These are phyloP conservation scores for Notechis scutatus DNA, from an alignment of 2,113 vertebrate genomes.

Conservation along the genomic window DNA sequence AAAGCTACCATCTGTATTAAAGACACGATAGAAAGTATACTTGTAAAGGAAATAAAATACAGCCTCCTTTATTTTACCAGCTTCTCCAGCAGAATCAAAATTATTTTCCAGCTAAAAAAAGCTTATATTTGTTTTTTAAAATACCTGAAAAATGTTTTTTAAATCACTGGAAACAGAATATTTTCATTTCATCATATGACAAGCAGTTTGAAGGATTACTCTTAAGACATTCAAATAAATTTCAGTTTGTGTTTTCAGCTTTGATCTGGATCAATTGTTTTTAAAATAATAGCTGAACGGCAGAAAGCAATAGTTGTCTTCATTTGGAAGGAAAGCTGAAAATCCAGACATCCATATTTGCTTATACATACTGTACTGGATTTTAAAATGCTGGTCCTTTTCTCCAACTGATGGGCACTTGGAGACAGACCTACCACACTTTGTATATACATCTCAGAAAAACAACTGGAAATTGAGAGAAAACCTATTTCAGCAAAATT, in stretches of 20 bases:
- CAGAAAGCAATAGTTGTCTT: conserved; percentile 3
- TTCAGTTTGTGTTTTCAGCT: conserved; percentile 33
- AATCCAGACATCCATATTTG: not conserved
- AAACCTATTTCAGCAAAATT: not conserved
- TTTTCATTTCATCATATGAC: conserved; percentile 32
- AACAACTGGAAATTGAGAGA: not conserved
- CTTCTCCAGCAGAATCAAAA: conserved; percentile 35
- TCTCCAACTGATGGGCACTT: not conserved
- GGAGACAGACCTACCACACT: not conserved
- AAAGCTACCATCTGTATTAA: conserved; percentile 28
- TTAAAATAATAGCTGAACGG: conserved; percentile 30
- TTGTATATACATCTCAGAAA: not conserved
- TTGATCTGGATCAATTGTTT: conserved; percentile 31
- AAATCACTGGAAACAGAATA: conserved; percentile 19
- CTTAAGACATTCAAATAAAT: not conserved
- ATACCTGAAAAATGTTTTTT: not conserved
- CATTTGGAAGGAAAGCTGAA: not conserved
- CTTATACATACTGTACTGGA: not conserved
- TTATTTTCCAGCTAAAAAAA: not conserved
- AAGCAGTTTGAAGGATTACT: conserved; percentile 19
- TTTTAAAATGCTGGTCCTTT: not conserved
- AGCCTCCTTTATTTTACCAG: conserved; percentile 34
- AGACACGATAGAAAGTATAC: conserved; percentile 17
- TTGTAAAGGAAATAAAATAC: conserved; percentile 51
- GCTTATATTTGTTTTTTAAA: not conserved